A percentile compares a stretch with the other conserved stretches of the same genome.
These are phyloP conservation scores for Aldrovandia affinis DNA, from an alignment of 2,797 vertebrate genomes.

Conservation along the genomic window DNA sequence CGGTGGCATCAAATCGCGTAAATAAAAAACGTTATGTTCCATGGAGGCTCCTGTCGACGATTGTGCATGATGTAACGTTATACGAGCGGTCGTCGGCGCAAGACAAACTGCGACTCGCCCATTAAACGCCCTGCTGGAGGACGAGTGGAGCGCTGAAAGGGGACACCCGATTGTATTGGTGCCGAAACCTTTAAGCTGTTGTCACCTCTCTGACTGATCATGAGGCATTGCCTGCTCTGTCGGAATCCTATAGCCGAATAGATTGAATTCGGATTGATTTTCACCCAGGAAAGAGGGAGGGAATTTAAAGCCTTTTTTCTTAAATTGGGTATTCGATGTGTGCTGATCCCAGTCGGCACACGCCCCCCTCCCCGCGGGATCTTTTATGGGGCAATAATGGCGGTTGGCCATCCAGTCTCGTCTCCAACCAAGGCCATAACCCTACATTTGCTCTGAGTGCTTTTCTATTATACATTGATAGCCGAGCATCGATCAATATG, in stretches of 20 bases:
- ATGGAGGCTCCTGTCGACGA: slow-evolving; percentile 51
- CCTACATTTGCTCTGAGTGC: slow-evolving; percentile 87
- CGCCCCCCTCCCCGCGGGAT: slow-evolving; percentile 78
- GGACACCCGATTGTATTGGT: slow-evolving; percentile 77
- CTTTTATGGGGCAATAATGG: slow-evolving; percentile 86
- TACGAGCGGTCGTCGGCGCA: slow-evolving; percentile 63
- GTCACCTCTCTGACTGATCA: slow-evolving; percentile 83
- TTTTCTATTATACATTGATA: slow-evolving; percentile 90
- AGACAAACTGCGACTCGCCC: slow-evolving; percentile 69
- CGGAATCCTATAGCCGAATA: slow-evolving; percentile 83
- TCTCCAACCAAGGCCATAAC: slow-evolving; percentile 85
- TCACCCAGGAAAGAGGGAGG: slow-evolving; percentile 78
- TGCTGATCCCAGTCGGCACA: slow-evolving; percentile 82
- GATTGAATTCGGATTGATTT: slow-evolving; percentile 89
- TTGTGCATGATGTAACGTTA: slow-evolving; percentile 68
- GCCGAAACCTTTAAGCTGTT: slow-evolving; percentile 79
- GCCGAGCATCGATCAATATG: slow-evolving; percentile 87
- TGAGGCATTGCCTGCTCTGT: slow-evolving; percentile 84
- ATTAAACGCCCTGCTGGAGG: slow-evolving; percentile 40
- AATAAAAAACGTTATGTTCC: slow-evolving; percentile 65
- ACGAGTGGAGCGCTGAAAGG: slow-evolving; percentile 71
- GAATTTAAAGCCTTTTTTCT: slow-evolving; percentile 84
- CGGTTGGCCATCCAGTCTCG: slow-evolving; percentile 73
- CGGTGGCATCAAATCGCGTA: slow-evolving; percentile 46
- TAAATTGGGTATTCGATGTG: slow-evolving; percentile 88